Conservation (phyloP, 2,113 vertebrate genomes). For the Megaptera novaeangliae region DNA sequence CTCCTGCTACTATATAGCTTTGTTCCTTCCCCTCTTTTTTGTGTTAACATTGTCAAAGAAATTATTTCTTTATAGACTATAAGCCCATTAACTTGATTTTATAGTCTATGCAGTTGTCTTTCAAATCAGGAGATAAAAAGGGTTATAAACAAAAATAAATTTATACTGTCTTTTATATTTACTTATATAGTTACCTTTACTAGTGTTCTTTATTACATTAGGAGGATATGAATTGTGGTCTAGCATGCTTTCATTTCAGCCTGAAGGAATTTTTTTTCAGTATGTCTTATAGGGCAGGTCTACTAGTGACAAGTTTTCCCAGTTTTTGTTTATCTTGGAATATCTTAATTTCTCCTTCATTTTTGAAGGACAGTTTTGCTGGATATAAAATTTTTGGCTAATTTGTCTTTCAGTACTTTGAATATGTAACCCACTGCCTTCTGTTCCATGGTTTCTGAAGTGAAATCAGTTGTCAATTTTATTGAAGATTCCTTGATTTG, state of each 20-base stretch:
- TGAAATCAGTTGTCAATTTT: background rate
- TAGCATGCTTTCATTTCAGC: background rate
- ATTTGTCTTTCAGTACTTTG: background rate
- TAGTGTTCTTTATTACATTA: background rate
- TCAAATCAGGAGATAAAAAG: background rate
- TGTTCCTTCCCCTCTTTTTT: background rate
- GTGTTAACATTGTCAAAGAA: background rate
- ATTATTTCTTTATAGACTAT: background rate
- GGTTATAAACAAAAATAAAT: constrained; percentile 17
- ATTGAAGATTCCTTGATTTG: background rate
- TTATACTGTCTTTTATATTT: background rate
- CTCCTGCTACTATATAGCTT: background rate
- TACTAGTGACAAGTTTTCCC: background rate
- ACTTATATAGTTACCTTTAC: background rate
- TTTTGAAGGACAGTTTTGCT: background rate
- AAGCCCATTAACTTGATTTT: background rate
- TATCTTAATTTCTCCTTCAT: background rate
- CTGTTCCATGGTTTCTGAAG: background rate
- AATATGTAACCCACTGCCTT: background rate
- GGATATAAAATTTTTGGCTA: background rate
- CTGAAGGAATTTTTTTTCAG: background rate
- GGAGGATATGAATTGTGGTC: background rate
- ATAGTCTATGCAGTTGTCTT: background rate
- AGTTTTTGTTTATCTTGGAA: background rate
- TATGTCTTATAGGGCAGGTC: background rate